Conservation (phyloP, 2,113 vertebrate genomes). For the Dolichotis patagonum region DNA sequence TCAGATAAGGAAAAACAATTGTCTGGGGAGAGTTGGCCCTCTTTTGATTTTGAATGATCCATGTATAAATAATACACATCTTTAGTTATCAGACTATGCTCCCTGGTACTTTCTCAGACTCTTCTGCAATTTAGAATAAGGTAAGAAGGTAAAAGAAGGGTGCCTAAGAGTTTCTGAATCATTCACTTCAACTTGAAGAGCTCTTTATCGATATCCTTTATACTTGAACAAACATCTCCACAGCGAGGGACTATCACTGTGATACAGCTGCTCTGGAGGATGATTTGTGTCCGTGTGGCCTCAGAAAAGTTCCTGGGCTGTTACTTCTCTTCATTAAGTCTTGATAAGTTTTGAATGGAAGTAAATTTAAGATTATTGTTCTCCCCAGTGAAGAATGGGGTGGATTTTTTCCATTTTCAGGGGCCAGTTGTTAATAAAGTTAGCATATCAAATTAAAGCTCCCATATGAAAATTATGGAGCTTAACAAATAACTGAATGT, state of each 20-base stretch:
- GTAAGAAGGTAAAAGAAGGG: background rate
- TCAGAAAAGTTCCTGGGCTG: background rate
- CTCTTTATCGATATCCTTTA: background rate
- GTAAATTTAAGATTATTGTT: background rate
- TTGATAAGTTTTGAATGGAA: background rate
- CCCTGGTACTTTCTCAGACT: background rate
- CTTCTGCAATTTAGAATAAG: background rate
- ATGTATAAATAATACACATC: background rate
- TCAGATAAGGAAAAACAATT: background rate
- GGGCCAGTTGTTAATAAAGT: background rate
- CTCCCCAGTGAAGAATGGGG: background rate
- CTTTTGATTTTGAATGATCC: slow-evolving; percentile 30
- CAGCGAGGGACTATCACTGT: background rate
- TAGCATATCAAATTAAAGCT: background rate
- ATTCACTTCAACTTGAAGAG: background rate
- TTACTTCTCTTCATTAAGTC: background rate
- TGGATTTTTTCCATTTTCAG: background rate
- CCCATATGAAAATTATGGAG: background rate
- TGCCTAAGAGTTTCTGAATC: background rate
- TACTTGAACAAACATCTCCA: background rate
- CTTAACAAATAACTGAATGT: background rate
- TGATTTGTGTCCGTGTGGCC: background rate
- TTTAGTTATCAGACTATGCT: background rate
- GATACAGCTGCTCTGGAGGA: background rate
- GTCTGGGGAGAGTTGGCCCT: background rate